phyloP scores from a whole-genome alignment of 2,113 vertebrate genomes.

The Thunnus maccoyii region DNA sequence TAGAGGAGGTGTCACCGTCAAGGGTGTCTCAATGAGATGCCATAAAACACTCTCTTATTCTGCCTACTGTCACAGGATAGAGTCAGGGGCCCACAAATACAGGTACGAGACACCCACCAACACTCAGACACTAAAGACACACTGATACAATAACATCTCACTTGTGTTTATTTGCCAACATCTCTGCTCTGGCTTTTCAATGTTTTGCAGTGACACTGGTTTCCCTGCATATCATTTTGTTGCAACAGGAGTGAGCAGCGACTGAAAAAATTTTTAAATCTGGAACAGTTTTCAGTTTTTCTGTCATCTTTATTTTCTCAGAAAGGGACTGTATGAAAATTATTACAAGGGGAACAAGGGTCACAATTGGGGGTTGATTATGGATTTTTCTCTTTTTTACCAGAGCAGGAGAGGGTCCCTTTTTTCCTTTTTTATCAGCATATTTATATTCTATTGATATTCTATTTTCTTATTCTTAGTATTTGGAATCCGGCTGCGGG shows the following conservation, averaged over 20 bases:
- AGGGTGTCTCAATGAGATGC: slow-evolving; percentile 79
- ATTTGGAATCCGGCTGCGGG: not conserved
- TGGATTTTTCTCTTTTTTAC: not conserved
- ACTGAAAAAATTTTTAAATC: slow-evolving; percentile 15
- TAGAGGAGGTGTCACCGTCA: slow-evolving; percentile 75
- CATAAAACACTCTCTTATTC: slow-evolving; percentile 77
- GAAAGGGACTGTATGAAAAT: not conserved
- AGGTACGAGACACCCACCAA: slow-evolving; percentile 40
- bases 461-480: not conserved
- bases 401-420: not conserved
- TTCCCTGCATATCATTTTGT: slow-evolving; percentile 28
- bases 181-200: slow-evolving; percentile 7
- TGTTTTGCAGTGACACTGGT: slow-evolving; percentile 1
- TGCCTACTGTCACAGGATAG: slow-evolving; percentile 67
- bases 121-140: slow-evolving; percentile 24
- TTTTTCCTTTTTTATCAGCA: no score
- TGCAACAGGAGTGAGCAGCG: slow-evolving; percentile 12
- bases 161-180: slow-evolving; percentile 54
- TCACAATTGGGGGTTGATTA: not conserved
- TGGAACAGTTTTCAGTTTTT: not conserved
- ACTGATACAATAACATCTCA: slow-evolving; percentile 48
- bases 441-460: not conserved
- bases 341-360: not conserved
- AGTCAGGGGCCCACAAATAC: slow-evolving; percentile 54
- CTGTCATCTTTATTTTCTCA: slow-evolving; percentile 10